These are phyloP conservation scores for Hermodice carunculata DNA, from an alignment of 2,888 invertebrate species.

Conservation along the genomic window DNA sequence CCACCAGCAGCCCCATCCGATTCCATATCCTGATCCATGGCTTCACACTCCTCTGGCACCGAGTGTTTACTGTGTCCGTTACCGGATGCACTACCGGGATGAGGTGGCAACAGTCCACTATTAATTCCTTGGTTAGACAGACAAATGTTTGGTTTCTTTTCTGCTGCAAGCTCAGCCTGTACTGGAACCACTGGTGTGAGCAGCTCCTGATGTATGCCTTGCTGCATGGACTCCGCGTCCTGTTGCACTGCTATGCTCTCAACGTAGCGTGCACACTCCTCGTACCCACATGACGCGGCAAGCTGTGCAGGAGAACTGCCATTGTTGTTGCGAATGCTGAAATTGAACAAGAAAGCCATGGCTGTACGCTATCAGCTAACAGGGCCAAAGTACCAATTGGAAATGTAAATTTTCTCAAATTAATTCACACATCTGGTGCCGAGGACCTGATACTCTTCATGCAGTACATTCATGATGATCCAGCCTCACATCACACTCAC, in stretches of 20 bases:
- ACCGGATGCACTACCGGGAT: conserved; percentile 13
- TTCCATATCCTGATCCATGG: conserved; percentile 36
- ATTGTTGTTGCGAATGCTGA: conserved; percentile 55
- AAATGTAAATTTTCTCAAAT: too few species aligned
- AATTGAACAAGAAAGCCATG: conserved; percentile 41
- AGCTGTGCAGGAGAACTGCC: conserved; percentile 52
- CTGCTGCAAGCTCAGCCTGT: conserved; percentile 37
- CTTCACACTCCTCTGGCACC: neutral
- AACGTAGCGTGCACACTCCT: conserved; percentile 53
- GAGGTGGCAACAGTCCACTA: conserved; percentile 26
- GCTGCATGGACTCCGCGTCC: neutral
- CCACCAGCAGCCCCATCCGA: neutral
- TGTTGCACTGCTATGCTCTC: conserved; percentile 23
- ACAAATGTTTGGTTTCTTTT: neutral
- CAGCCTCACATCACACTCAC: too few species aligned
- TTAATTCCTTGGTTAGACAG: neutral
- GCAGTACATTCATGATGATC: too few species aligned
- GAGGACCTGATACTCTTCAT: too few species aligned
- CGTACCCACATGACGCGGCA: conserved; percentile 48
- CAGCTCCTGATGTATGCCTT: too few species aligned
- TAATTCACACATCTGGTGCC: too few species aligned
- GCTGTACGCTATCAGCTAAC: too few species aligned
- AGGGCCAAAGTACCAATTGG: too few species aligned
- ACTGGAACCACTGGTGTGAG: neutral
- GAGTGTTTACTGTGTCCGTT: neutral